Evolutionary conservation across 2,797 vertebrate genomes (phyloP), one percentile per base, ranked within the genome.

Genomic region (Premnoplex brunnescens): DNA sequence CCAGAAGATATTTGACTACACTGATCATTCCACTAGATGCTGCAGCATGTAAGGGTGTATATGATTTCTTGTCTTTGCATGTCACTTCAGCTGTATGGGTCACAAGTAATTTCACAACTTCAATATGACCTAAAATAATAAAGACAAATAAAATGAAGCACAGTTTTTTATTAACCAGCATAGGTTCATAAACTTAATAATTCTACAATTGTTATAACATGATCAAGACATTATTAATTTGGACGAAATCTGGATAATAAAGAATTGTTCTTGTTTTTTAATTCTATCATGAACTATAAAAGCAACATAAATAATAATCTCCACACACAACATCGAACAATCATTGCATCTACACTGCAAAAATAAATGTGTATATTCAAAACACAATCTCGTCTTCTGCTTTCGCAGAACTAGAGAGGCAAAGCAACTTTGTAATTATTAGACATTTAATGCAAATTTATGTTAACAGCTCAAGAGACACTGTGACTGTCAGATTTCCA

Each of bases 21-120:
- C 98, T 99, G 97, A 99, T 99, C 99, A 99, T 99, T 62, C 99
- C 99, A 97, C 99, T 99, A 86, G 99, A 99, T 85, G 99, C 99
- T 85, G 99, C 99, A 67, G 99, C 99, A 80, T 99, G 99, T 71
- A 99, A 98, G 63, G 99, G 99, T 54, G 99, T 99, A 63, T 99
- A 99, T 1, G 99, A 99, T 94, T 99, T 99, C 97, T 99, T 99
- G 97, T 99, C 99, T 97, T 99, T 99, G 96, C 99, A 99, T 37
- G 98, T 98, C 90, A 99, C 99, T 97, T 99, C 99, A 48, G 99
- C 99, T 95, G 99, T 99, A 7, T 99, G 98, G 67, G 99, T 98
- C 78, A 99, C 98, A 12, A 99, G 98, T 84, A 99, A 96, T 97
- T 99, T 99, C 94, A 99, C 99, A 81, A 99, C 99, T 97, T 99